phyloP scores from a whole-genome alignment of 2,113 vertebrate species.

The Vanacampus margaritifer region DNA sequence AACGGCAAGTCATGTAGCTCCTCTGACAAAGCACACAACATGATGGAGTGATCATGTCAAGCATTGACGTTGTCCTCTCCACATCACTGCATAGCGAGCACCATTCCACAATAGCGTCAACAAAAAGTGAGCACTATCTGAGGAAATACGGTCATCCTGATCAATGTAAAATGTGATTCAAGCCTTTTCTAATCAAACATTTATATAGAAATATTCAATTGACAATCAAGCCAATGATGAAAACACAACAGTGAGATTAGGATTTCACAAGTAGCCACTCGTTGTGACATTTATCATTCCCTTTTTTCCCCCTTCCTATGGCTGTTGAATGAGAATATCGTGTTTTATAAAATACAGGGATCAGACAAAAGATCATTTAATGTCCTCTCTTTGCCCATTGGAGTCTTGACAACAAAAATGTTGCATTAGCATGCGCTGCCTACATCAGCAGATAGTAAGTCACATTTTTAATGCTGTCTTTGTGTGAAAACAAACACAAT shows the following conservation, averaged over 20 bases:
- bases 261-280: conserved; percentile 32
- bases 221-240: conserved; percentile 40
- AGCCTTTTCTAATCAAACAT: conserved; percentile 27
- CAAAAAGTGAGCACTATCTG: no score
- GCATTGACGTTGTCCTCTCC: no score
- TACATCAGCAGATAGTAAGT: no score
- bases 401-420: not conserved
- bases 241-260: conserved; percentile 8
- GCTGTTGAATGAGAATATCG: conserved; percentile 37
- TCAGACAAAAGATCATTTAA: conserved; percentile 16
- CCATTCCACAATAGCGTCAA: no score
- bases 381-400: not conserved
- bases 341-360: conserved; percentile 59
- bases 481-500: not conserved
- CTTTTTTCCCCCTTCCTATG: no score
- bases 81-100: no score
- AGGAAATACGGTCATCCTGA: no score
- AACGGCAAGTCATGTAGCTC: no score
- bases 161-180: no score
- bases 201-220: conserved; percentile 2
- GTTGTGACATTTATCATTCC: no score
- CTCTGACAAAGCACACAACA: no score
- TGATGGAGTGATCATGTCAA: no score
- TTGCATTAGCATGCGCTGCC: not conserved
- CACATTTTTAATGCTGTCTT: not conserved